Conservation (phyloP, 2,888 invertebrate species). For the Thymelicus lineola region DNA sequence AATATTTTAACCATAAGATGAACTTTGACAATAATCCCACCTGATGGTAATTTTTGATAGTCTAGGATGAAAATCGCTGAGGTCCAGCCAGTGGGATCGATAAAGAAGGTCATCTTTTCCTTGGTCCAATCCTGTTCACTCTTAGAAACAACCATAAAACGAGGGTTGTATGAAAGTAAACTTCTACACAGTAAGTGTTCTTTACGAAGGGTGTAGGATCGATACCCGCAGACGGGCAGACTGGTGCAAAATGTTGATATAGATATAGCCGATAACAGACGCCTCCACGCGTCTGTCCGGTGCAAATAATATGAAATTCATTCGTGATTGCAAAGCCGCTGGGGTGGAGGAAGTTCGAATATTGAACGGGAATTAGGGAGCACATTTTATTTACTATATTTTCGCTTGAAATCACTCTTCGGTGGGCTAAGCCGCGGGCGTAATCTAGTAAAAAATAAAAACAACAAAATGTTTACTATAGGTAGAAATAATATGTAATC, state of each 20-base stretch:
- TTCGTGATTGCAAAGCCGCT: neutral
- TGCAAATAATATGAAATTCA: constrained; percentile 14
- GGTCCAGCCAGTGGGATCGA: no score
- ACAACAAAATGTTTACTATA: no score
- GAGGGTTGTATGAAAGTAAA: neutral
- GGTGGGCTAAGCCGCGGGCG: no score
- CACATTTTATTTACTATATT: no score
- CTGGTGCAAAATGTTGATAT: constrained; percentile 31
- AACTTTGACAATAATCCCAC: no score
- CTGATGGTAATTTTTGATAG: no score
- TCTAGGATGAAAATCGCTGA: no score
- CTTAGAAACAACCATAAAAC: neutral
- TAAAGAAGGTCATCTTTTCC: no score
- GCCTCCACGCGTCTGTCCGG: constrained; percentile 8
- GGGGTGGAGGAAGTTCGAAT: constrained; percentile 6
- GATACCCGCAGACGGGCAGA: constrained; percentile 27
- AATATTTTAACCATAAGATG: no score
- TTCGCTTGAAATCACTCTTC: no score
- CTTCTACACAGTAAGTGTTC: neutral
- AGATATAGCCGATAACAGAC: constrained; percentile 7
- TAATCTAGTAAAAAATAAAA: no score
- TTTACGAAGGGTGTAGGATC: constrained; percentile 9
- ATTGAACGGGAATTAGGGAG: neutral
- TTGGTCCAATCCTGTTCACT: no score
- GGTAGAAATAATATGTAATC: neutral